These are phyloP conservation scores for Pteropus alecto DNA, from an alignment of 2,113 vertebrate species.

Conservation along the genomic window DNA sequence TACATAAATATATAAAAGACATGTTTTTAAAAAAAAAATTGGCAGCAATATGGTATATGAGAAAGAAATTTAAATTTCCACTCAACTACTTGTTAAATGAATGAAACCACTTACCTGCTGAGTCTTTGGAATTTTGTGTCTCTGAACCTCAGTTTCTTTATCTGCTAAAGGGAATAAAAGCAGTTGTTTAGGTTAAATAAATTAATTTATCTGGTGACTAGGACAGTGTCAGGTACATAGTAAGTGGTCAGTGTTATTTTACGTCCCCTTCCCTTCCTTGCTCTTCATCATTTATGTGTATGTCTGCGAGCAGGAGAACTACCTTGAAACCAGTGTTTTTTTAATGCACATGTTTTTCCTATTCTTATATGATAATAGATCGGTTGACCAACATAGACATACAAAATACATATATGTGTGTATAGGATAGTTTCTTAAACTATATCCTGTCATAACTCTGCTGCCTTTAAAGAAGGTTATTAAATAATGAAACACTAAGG, in stretches of 20 bases:
- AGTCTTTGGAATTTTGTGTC: neutral
- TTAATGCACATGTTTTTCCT: neutral
- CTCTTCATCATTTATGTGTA: neutral
- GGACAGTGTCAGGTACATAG: neutral
- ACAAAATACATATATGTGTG: neutral
- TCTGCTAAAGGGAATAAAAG: neutral
- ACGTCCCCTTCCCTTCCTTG: neutral
- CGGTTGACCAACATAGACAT: neutral
- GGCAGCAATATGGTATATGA: neutral
- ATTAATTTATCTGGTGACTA: neutral
- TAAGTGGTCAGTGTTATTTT: neutral
- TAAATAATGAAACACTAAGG: slow-evolving; percentile 15
- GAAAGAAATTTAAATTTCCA: neutral
- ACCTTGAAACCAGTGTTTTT: neutral
- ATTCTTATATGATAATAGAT: neutral
- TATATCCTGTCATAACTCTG: neutral
- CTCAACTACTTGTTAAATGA: neutral
- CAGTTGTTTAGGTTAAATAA: slow-evolving; percentile 3
- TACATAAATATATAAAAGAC: neutral
- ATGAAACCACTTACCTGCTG: neutral
- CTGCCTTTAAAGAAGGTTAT: neutral
- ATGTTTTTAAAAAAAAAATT: neutral
- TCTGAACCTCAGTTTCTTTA: neutral
- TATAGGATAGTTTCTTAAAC: neutral
- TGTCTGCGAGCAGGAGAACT: neutral